phyloP scores from a whole-genome alignment of 1,140 invertebrate genomes.

The Ooceraea biroi region DNA sequence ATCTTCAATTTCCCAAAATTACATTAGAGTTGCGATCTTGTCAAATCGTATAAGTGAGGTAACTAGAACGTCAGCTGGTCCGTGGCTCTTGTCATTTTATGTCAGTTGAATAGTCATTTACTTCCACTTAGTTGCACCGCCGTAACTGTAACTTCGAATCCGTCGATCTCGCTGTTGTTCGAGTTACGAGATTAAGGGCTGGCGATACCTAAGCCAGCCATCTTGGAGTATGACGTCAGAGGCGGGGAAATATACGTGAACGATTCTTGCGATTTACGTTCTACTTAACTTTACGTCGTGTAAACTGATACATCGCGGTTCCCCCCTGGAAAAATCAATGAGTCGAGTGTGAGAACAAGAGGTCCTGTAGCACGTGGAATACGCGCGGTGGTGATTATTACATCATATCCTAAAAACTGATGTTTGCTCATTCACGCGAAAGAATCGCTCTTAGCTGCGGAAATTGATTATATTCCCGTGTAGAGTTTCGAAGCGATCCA shows the following conservation, averaged over 20 bases:
- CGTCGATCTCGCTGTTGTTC: conserved; percentile 52
- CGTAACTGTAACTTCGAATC: conserved; percentile 43
- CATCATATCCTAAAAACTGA: conserved; percentile 19
- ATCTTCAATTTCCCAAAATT: conserved; percentile 21
- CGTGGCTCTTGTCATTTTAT: conserved; percentile 30
- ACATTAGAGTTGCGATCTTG: conserved; percentile 14
- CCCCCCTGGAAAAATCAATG: conserved; percentile 11
- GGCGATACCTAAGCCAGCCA: conserved; percentile 48
- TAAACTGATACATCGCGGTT: conserved; percentile 39
- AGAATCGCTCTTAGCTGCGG: conserved; percentile 23
- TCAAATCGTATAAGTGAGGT: conserved; percentile 22
- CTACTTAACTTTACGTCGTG: conserved; percentile 28
- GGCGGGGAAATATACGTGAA: conserved; percentile 46
- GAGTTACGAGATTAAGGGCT: conserved; percentile 53
- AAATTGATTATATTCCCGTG: conserved; percentile 18
- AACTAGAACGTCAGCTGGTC: neutral
- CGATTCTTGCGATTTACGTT: conserved; percentile 61
- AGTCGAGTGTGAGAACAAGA: conserved; percentile 18
- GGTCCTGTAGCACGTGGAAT: neutral
- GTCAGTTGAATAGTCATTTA: conserved; percentile 45
- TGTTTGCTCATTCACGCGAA: conserved; percentile 5
- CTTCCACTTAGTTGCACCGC: conserved; percentile 38
- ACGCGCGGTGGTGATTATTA: conserved; percentile 24
- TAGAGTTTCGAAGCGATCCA: neutral
- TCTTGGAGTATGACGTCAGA: conserved; percentile 59